These are phyloP conservation scores for Gonocerus acuteangulatus DNA, from an alignment of 2,888 invertebrate species.

Conservation along the genomic window DNA sequence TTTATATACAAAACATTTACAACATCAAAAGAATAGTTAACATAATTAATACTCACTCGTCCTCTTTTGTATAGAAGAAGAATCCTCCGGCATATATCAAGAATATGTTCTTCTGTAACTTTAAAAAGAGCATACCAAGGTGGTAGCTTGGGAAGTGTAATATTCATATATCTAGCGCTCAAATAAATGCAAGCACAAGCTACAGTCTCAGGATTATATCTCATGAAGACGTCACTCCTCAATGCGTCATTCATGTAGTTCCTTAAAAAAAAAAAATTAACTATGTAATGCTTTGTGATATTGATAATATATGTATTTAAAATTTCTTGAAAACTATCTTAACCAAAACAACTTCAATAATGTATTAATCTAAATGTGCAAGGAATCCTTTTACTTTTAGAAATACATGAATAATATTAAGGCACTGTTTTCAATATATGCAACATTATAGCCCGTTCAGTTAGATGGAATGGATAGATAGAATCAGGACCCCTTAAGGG, in stretches of 20 bases:
- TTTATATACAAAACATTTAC: no score
- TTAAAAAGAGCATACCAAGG: constrained; percentile 85
- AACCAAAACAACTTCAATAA: not conserved
- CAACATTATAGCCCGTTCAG: no score
- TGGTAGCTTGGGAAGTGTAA: constrained; percentile 78
- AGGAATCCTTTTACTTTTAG: no score
- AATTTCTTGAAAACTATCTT: not conserved
- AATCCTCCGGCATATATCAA: constrained; percentile 74
- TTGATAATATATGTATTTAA: not conserved
- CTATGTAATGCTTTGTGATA: not conserved
- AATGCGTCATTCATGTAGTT: constrained; percentile 99
- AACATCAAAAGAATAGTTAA: no score
- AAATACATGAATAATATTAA: no score
- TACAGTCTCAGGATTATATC: constrained; percentile 92
- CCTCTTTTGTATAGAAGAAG: constrained; percentile 73
- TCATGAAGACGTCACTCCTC: constrained; percentile 90
- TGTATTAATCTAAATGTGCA: not conserved
- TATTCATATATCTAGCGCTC: constrained; percentile 78
- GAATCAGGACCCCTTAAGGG: no score
- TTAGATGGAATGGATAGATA: no score
- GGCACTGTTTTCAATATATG: no score
- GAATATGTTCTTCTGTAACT: constrained; percentile 72
- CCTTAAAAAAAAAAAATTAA: constrained; percentile 44
- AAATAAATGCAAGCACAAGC: constrained; percentile 99
- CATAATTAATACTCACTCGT: constrained; percentile 54